Evolutionary conservation across 1,140 invertebrate species (phyloP).

Genomic region (Stegodyphus dumicola): DNA sequence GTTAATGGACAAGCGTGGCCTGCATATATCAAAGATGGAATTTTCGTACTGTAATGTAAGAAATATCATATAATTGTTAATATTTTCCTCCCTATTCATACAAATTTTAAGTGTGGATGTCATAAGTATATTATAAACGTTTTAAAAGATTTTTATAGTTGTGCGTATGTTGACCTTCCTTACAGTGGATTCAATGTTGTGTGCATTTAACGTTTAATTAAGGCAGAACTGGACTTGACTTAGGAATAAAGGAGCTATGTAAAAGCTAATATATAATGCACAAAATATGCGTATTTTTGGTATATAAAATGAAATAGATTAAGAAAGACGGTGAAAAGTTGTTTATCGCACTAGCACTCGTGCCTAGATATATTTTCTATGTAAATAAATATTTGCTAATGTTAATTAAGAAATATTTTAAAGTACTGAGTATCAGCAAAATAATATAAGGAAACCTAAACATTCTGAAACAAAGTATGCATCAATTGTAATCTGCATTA

Average conservation of each 20-base stretch:
- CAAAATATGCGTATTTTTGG: not conserved
- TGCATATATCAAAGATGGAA: not conserved
- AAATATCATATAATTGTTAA: not conserved
- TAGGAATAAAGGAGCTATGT: not conserved
- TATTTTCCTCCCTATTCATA: not conserved
- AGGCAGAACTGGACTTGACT: not conserved
- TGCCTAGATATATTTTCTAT: not conserved
- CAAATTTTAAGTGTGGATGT: conserved; percentile 47
- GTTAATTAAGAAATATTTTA: no score
- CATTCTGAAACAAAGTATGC: no score
- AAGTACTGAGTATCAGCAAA: no score
- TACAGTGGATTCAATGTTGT: conserved; percentile 16
- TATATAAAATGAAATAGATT: not conserved
- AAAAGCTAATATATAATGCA: not conserved
- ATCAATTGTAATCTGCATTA: no score
- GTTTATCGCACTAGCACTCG: no score
- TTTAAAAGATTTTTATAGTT: conserved; percentile 44
- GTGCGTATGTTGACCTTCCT: conserved; percentile 4
- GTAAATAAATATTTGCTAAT: not conserved
- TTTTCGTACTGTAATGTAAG: not conserved
- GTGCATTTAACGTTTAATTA: not conserved
- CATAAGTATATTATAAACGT: conserved; percentile 34
- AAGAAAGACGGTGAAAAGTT: no score
- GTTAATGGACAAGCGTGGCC: no score
- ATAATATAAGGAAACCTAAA: no score